Percentiles rank a stretch among this genome's conserved stretches.
Conservation (phyloP, 2,888 invertebrate species). For the Tinea pellionella region DNA sequence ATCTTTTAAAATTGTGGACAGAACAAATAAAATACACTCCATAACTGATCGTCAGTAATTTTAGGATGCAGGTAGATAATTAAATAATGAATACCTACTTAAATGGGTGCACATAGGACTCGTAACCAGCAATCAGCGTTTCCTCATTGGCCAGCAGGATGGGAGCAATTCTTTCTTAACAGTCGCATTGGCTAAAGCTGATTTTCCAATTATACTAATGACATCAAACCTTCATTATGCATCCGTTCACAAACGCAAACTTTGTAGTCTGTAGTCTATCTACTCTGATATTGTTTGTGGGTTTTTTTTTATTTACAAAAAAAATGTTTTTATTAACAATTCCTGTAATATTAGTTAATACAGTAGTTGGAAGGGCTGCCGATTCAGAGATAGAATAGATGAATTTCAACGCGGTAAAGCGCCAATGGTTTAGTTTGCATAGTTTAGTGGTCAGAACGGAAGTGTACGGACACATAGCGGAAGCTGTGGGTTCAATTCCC, state of each 20-base stretch:
- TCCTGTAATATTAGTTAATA: too few species aligned
- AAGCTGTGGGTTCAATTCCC: too few species aligned
- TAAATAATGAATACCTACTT: background rate
- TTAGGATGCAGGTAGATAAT: background rate
- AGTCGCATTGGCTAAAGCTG: conserved; percentile 18
- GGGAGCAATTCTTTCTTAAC: conserved; percentile 30
- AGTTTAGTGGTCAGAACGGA: too few species aligned
- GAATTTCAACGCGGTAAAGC: too few species aligned
- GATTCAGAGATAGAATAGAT: too few species aligned
- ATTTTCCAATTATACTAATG: conserved; percentile 13
- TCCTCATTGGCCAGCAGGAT: conserved; percentile 57
- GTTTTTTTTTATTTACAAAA: too few species aligned
- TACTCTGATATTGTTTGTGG: background rate
- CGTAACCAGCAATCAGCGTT: conserved; percentile 37
- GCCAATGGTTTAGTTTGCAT: too few species aligned
- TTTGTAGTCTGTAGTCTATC: too few species aligned
- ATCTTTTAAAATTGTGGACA: too few species aligned
- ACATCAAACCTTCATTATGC: background rate
- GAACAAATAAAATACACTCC: background rate
- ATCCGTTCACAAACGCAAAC: conserved; percentile 1
- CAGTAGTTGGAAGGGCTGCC: too few species aligned
- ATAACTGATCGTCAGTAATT: background rate
- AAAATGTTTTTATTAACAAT: too few species aligned
- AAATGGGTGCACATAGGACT: background rate
- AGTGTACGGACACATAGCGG: too few species aligned